Base-by-base conservation (phyloP, 2,888 invertebrate genomes). In the Drosophila ochracea region DNA sequence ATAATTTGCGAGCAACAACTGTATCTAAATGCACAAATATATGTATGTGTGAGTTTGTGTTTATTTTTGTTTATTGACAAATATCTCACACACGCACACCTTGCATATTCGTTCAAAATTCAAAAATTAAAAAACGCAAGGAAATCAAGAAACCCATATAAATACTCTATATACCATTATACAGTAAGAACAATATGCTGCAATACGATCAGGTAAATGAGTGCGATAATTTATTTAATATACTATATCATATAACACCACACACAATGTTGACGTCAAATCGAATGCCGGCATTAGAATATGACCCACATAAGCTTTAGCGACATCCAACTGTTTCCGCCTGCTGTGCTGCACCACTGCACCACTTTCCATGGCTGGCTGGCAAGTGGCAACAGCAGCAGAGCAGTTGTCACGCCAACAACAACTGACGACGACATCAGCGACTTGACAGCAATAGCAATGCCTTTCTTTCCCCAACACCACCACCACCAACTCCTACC, bases 141-240 rank as follows among this genome's bases (percentile, higher is more conserved):
- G 47, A 47, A 19, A 57, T 13, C 39, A n/a, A 57, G 39, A 57
- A 28, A 57, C 41, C 47, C 35, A 41, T n/a, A 66, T 68, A 70
- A 57, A 60, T 62, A 63, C 47, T 49, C 43, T 58, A 64, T 65
- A 62, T 33, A 64, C 57, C 43, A 47, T 30, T 33, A 50, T 28
- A 73, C 47, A 69, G 58, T 67, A 63, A 67, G 53, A 76, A 59
- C 61, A 84, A 73, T 69, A 86, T 89, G 89, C 86, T 88, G 82
- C 81, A 89, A 78, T 89, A 84, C 86, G 88, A 88, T 81, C 84
- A 90, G 89, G 89, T 90, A 90, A 89, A 72, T 79, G 54, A 50
- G 49, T 50, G 50, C 61, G 54, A 60, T 64, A 65, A 67, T 59
- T 71, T 70, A 39, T 57, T 57, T 7, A 39, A 57, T 13, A 58